These are phyloP conservation scores for Gonatopus flavifemur DNA, from an alignment of 1,140 invertebrate genomes.

Conservation along the genomic window DNA sequence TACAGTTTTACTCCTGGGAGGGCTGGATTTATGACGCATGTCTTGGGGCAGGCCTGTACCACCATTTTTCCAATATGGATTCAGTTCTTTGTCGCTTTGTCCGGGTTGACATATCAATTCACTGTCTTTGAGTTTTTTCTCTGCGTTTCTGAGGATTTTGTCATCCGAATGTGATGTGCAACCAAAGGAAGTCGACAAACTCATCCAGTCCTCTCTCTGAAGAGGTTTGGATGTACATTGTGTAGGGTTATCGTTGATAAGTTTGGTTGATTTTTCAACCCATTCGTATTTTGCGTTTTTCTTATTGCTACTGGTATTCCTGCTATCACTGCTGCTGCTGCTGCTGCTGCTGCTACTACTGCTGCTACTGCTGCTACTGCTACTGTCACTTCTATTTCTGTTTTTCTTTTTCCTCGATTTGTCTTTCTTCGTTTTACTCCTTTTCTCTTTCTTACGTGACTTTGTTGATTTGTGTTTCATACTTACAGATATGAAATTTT, in stretches of 20 bases:
- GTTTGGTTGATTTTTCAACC: constrained; percentile 34
- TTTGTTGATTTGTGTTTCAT: too few species aligned
- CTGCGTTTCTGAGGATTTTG: too few species aligned
- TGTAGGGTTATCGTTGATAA: background rate
- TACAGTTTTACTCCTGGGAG: constrained; percentile 41
- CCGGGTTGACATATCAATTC: constrained; percentile 59
- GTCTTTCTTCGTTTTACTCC: too few species aligned
- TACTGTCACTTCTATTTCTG: background rate
- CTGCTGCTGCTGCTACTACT: background rate
- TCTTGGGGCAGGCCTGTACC: constrained; percentile 72
- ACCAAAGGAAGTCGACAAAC: constrained; percentile 47
- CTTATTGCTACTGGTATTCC: background rate
- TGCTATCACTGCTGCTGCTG: background rate
- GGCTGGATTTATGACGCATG: constrained; percentile 15
- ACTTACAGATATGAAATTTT: too few species aligned
- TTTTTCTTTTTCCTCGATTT: background rate
- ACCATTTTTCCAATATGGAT: constrained; percentile 91
- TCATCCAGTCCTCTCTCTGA: constrained; percentile 60
- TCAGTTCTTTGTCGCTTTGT: constrained; percentile 76
- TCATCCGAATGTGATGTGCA: constrained; percentile 42
- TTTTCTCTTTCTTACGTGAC: too few species aligned
- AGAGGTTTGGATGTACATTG: constrained; percentile 7
- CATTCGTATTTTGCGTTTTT: constrained; percentile 31
- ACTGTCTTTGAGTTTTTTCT: constrained; percentile 53
- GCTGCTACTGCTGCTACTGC: background rate